phyloP scores from a whole-genome alignment of 2,888 invertebrate species.

The Anodontia alba region DNA sequence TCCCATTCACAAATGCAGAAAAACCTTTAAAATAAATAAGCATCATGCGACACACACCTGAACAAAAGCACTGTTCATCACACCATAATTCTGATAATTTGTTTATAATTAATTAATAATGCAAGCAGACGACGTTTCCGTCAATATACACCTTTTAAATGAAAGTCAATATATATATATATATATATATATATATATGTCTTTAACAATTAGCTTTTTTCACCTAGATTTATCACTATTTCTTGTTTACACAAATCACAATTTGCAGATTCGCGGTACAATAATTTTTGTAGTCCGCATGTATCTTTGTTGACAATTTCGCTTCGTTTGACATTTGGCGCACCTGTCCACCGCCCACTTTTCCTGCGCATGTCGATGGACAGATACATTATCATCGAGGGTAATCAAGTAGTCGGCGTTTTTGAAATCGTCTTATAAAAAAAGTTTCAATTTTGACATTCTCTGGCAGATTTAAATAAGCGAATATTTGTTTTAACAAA shows the following conservation, averaged over 20 bases:
- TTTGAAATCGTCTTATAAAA: too few species aligned
- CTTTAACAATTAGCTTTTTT: background rate
- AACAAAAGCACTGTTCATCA: too few species aligned
- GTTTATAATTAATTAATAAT: background rate
- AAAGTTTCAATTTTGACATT: too few species aligned
- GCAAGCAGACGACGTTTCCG: too few species aligned
- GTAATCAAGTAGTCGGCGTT: background rate
- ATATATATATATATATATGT: background rate
- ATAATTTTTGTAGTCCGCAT: too few species aligned
- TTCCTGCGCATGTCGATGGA: background rate
- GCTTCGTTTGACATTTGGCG: slow-evolving; percentile 13
- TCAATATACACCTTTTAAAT: background rate
- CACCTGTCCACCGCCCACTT: slow-evolving; percentile 7
- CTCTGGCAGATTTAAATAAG: too few species aligned
- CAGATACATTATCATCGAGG: background rate
- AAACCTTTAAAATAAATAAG: background rate
- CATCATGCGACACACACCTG: background rate
- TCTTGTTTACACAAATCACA: background rate
- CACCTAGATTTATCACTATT: background rate
- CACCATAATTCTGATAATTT: background rate
- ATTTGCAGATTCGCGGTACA: background rate
- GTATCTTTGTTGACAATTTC: background rate
- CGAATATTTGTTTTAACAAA: too few species aligned
- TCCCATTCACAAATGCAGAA: background rate
- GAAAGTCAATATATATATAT: background rate